Conservation (phyloP, 2,113 vertebrate species). For the Megaceryle maxima region DNA sequence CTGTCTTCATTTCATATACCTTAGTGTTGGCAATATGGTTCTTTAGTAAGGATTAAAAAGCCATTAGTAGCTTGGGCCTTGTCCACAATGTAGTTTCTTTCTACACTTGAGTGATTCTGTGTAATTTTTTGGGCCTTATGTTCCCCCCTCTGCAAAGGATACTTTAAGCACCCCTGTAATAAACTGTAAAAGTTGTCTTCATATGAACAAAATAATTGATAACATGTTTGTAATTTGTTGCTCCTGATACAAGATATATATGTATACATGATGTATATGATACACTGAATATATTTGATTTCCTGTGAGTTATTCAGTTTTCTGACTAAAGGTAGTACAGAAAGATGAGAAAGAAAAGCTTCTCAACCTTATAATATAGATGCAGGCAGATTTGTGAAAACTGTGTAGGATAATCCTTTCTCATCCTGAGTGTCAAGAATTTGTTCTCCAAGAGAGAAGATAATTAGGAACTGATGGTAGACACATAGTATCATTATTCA, state of each 20-base stretch:
- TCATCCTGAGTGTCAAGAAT: not conserved
- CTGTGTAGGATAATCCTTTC: not conserved
- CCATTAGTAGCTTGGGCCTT: not conserved
- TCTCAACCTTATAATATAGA: not conserved
- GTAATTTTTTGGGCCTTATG: not conserved
- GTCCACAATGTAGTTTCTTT: not conserved
- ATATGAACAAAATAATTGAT: not conserved
- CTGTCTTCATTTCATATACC: not conserved
- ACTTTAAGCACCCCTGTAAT: not conserved
- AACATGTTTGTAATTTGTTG: not conserved
- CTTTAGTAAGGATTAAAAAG: not conserved
- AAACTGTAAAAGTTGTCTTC: not conserved
- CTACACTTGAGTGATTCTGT: not conserved
- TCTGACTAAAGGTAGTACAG: not conserved
- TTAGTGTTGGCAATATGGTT: not conserved
- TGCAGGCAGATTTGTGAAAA: not conserved
- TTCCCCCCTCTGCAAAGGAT: not conserved
- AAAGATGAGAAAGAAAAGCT: not conserved
- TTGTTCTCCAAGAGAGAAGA: not conserved
- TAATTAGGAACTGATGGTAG: not conserved
- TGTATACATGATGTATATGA: not conserved
- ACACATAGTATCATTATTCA: not conserved
- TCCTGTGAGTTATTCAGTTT: not conserved
- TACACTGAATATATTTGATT: not conserved
- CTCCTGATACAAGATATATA: not conserved